Conservation (phyloP, 2,113 vertebrate genomes). For the Patagioenas fasciata region DNA sequence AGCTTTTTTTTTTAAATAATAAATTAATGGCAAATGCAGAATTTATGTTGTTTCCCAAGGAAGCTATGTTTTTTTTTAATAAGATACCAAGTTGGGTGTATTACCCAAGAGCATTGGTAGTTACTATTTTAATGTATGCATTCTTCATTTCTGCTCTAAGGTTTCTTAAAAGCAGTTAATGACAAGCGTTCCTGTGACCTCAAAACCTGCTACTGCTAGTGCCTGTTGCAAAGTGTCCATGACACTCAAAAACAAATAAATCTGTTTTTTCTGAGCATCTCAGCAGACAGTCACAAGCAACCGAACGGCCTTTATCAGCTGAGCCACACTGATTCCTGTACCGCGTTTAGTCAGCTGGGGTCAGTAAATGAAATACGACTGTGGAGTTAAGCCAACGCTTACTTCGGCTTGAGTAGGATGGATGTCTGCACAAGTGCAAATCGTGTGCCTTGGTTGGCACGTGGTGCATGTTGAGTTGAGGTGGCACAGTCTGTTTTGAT, state of each 20-base stretch:
- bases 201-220: background rate
- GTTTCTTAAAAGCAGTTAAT: background rate
- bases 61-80: slow-evolving; percentile 8
- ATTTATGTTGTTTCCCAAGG: slow-evolving; percentile 33
- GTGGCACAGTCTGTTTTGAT: background rate
- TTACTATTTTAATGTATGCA: background rate
- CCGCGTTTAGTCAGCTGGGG: background rate
- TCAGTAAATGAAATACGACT: background rate
- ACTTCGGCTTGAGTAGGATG: background rate
- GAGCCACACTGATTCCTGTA: background rate
- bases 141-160: background rate
- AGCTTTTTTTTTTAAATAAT: background rate
- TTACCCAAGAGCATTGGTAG: background rate
- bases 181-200: background rate
- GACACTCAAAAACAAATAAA: background rate
- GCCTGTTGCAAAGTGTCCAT: background rate
- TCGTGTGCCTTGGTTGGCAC: background rate
- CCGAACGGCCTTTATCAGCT: background rate
- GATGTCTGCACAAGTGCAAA: background rate
- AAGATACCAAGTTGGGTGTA: background rate
- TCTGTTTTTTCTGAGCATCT: background rate
- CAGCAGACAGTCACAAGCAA: background rate
- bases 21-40: background rate
- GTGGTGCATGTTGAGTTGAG: background rate
- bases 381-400: background rate